phyloP scores from a whole-genome alignment of 1,140 invertebrate species.

The Nylanderia fulva region DNA sequence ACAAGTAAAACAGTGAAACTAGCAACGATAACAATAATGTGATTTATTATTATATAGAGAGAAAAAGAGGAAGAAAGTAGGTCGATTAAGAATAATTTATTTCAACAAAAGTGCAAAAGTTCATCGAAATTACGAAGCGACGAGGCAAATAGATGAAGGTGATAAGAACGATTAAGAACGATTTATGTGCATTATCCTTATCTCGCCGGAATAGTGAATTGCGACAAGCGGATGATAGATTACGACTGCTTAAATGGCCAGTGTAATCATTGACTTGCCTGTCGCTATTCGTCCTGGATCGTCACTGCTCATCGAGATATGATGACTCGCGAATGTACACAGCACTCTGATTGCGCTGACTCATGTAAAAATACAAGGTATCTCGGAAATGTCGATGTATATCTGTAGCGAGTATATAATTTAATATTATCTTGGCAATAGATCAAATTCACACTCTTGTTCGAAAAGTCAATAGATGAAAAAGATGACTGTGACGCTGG shows the following conservation, averaged over 20 bases:
- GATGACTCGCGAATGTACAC: slow-evolving; percentile 21
- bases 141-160: slow-evolving; percentile 11
- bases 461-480: neutral
- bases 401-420: neutral
- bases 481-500: too few relatives aligned
- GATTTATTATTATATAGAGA: slow-evolving; percentile 1
- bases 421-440: neutral
- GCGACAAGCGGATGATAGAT: slow-evolving; percentile 56
- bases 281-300: slow-evolving; percentile 9
- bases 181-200: slow-evolving; percentile 41
- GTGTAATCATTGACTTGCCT: slow-evolving; percentile 38
- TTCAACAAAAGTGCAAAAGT: neutral
- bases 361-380: neutral
- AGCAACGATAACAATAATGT: neutral
- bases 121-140: neutral
- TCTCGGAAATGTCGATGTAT: neutral
- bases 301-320: slow-evolving; percentile 5
- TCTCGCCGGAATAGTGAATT: slow-evolving; percentile 2
- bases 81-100: slow-evolving; percentile 15
- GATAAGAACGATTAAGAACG: slow-evolving; percentile 22
- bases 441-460: neutral
- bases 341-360: neutral
- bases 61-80: neutral
- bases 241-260: slow-evolving; percentile 21
- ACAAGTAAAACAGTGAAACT: neutral